These are phyloP conservation scores for Atta cephalotes DNA, from an alignment of 1,140 invertebrate species.

Conservation along the genomic window DNA sequence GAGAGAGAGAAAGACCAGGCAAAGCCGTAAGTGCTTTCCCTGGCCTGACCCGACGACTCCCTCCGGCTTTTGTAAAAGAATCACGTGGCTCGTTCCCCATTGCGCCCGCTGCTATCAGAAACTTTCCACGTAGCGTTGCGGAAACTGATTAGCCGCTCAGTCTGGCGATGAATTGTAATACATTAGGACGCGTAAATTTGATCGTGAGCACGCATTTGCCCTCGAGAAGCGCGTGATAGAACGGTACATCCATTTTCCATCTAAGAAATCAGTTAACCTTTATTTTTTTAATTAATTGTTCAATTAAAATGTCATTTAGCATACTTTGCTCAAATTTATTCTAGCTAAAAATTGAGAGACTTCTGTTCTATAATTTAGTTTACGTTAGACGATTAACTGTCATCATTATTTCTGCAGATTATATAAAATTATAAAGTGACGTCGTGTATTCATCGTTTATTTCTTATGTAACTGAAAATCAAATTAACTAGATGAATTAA, in stretches of 20 bases:
- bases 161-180: slow-evolving; percentile 58
- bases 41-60: not conserved
- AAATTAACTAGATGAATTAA: not conserved
- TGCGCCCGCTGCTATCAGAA: slow-evolving; percentile 47
- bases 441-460: not conserved
- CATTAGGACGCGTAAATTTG: slow-evolving; percentile 39
- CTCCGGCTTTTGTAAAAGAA: slow-evolving; percentile 52
- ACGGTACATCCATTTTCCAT: not conserved
- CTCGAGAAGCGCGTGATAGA: not conserved
- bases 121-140: slow-evolving; percentile 54
- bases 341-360: not conserved
- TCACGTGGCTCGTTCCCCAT: slow-evolving; percentile 49
- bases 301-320: not conserved
- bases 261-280: not conserved
- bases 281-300: slow-evolving; percentile 12
- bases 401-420: not conserved
- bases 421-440: not conserved
- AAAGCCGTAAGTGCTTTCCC: slow-evolving; percentile 27
- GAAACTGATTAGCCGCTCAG: slow-evolving; percentile 59
- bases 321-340: not conserved
- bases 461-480: not conserved
- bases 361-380: not conserved
- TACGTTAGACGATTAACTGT: not conserved
- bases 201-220: not conserved
- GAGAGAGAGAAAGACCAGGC: not conserved